Evolutionary conservation across 1,140 invertebrate species (phyloP), one percentile per base, ranked within the genome.

Genomic region (Eufriesea mexicana): DNA sequence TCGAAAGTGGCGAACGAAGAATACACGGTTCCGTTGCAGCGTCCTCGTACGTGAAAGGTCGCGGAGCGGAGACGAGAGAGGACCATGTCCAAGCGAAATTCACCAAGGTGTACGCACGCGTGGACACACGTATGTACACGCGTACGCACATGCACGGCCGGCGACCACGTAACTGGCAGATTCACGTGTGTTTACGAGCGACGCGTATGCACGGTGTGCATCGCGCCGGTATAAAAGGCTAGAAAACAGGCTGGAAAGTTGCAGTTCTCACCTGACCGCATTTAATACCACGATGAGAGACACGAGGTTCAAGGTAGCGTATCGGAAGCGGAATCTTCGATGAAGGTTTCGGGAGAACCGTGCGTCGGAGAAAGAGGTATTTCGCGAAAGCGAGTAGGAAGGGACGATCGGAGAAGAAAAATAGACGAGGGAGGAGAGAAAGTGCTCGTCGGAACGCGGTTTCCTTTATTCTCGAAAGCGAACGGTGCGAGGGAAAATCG

Each of bases 221-320:
- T 49, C 20, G 79, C 57, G 45, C 71, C 64, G 86, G 89, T 94
- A 93, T 94, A 94, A 93, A 94, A 93, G 91, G 89, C 84, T 90
- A 89, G 92, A 86, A 90, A 91, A 87, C 61, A 90, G 86, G 85
- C 74, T 90, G 84, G 89, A 92, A 92, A 92, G 92, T 92, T 88
- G 89, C 92, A 94, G 93, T 94, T 93, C 89, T 90, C 78, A 91
- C 88, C 83, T 90, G 88, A 88, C 87, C 89, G 89, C 87, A 89
- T 89, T 80, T 89, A 90, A 93, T 90, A 92, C 84, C 89, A 68
- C 89, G 89, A 91, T 86, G 81, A 83, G 85, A 89, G 76, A 90
- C 86, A 93, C 93, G 90, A 91, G 75, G 90, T 87, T 88, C 73
- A 94, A 94, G 93, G 93, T 94, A 93, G 57, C 84, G 84, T 76